phyloP scores from a whole-genome alignment of 2,888 invertebrate species.

The Sinopyrophorus schimmeli region DNA sequence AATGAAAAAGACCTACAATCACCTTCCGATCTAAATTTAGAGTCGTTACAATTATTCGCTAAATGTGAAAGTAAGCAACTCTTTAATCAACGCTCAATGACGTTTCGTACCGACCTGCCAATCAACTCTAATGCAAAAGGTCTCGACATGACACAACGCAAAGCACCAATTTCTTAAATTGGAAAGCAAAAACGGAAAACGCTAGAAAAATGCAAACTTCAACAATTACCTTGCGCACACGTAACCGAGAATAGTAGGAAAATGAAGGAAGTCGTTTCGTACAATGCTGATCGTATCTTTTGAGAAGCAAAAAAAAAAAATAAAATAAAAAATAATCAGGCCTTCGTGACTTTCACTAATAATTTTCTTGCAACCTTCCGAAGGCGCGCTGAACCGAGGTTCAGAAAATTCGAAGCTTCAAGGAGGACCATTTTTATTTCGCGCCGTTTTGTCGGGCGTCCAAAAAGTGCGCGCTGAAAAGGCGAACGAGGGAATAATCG shows the following conservation, averaged over 20 bases:
- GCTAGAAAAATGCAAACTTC: no score
- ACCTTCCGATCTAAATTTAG: no score
- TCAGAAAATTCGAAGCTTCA: no score
- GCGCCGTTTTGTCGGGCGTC: no score
- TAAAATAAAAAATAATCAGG: conserved; percentile 7
- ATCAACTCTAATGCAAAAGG: conserved; percentile 22
- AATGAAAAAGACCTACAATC: no score
- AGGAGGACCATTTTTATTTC: no score
- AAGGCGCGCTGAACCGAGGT: conserved; percentile 15
- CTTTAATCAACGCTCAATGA: conserved; percentile 25
- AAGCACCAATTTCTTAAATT: no score
- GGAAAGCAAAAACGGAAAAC: no score
- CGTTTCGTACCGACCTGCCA: conserved; percentile 23
- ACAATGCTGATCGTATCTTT: conserved; percentile 5
- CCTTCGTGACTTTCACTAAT: conserved; percentile 18
- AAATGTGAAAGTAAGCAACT: conserved; percentile 24
- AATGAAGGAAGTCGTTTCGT: conserved; percentile 12
- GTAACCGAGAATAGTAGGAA: conserved; percentile 8
- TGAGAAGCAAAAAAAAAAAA: not conserved
- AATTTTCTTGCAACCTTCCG: conserved; percentile 9
- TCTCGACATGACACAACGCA: no score
- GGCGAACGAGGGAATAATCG: no score
- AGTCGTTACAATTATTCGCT: no score
- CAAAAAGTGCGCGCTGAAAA: no score
- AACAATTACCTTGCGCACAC: conserved; percentile 5